Evolutionary conservation across 2,888 invertebrate species (phyloP), one percentile per base, ranked within the genome.

Genomic region (Heliconius ethilla): DNA sequence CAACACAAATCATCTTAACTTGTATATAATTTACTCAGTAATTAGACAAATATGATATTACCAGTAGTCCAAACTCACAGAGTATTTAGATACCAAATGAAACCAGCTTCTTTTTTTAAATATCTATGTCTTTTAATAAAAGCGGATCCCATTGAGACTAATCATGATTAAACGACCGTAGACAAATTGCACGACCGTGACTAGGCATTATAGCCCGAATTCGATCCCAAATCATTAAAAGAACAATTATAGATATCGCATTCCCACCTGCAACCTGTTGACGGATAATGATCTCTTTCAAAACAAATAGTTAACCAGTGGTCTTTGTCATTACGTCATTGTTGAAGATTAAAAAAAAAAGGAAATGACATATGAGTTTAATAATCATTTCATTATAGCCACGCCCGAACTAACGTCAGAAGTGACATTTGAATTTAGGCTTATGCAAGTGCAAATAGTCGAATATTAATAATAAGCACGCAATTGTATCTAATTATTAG

Each of bases 141-240:
- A 91, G 90, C 89, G 89, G 90, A 86, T 87, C 88, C 91, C 89
- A 93, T 94, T 94, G 94, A 94, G 93, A 93, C 93, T 93, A 93
- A 94, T 94, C 94, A 94, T 93, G 94, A 94, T 94, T 92, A 94
- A 94, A 94, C 92, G 94, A 91, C 91, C 92, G 92, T 92, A 93
- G 93, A 94, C 93, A 94, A 94, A 94, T 95, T 95, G 94, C 94
- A 92, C 92, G 92, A 85, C 90, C 94, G 87, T 95, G 94, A 95
- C 94, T 94, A 91, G 90, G 94, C 94, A 95, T 90, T 89, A 33
- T 90, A 90, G 88, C 87, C 86, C 87, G 87, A 86, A 87, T 85
- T 85, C 91, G 91, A 91, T 90, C 92, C 91, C 91, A 91, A 92
- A 93, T 92, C 94, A 93, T 94, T 93, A 94, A 91, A 92, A 93